phyloP scores from a whole-genome alignment of 2,888 invertebrate species.

The Eupithecia tripunctaria region DNA sequence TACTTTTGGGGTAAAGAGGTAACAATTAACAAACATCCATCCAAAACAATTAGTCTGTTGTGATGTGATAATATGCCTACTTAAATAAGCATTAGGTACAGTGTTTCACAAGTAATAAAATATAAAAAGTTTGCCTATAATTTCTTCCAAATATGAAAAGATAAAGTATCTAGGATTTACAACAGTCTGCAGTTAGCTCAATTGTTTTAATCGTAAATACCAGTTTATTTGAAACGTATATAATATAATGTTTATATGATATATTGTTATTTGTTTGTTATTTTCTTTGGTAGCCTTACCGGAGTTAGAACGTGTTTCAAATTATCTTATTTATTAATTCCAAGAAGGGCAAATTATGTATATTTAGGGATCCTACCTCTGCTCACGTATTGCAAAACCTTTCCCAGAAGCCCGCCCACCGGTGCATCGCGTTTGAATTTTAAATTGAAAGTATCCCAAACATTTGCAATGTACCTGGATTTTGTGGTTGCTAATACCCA shows the following conservation, averaged over 20 bases:
- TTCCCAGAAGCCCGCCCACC: conserved; percentile 34
- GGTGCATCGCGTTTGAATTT: conserved; percentile 34
- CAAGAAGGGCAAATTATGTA: conserved; percentile 28
- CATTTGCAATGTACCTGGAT: background rate
- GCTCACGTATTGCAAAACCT: conserved; percentile 33
- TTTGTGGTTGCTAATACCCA: no score
- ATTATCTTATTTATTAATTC: conserved; percentile 17
- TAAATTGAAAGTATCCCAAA: conserved; percentile 21
- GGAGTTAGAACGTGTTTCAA: conserved; percentile 6
- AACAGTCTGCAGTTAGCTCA: no score
- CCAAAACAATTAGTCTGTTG: no score
- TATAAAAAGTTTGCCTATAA: background rate
- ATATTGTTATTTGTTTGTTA: background rate
- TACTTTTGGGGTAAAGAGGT: no score
- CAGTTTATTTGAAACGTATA: no score
- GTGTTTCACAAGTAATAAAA: background rate
- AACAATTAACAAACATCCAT: no score
- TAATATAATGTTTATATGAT: no score
- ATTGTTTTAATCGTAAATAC: no score
- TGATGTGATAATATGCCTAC: background rate
- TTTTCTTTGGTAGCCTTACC: background rate
- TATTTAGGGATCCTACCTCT: conserved; percentile 19
- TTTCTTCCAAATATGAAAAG: background rate
- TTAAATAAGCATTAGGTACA: background rate
- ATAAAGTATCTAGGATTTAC: no score